Base-by-base conservation (phyloP, 2,797 vertebrate genomes). In the Syndactyla subalaris region DNA sequence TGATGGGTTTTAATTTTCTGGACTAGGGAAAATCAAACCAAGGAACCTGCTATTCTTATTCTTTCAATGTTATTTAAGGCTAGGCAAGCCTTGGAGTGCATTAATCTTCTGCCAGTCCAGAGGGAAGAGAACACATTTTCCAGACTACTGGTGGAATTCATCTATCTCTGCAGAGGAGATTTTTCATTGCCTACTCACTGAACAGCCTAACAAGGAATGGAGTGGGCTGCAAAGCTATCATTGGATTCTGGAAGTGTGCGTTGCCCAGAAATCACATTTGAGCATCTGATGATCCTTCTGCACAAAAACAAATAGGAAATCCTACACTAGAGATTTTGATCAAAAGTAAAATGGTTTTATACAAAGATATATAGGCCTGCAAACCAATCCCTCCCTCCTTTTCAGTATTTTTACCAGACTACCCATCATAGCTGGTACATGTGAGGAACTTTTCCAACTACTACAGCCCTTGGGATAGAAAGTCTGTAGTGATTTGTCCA, bases 151-250 rank as follows among this genome's bases (percentile, higher is more conserved):
- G 89, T 96, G 66, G 93, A 93, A 96, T 95, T 91, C 92, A 95
- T 97, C 92, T 90, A 57, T 95, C 79, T 95, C 85, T 94, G 54
- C 51, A 95, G 91, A 92, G 79, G 87, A 92, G 89, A 93, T 95
- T 96, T 95, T 96, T 96, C 88, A 95, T 95, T 95, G 92, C 88
- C 83, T 95, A 72, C 51, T 97, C 83, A 81, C 79, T 96, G 88
- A 96, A 70, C 85, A 95, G 14, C 30, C 58, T 95, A 95, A 95
- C 76, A 84, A 92, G 83, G 80, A 96, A 81, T 76, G 39, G 79
- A 94, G 70, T 88, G 27, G 76, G 63, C 48, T 94, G 85, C 46
- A 93, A 94, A 95, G 43, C 70, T 90, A 66, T 95, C 92, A 81
- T 36, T 75, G 83, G 68, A 74, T 95, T 93, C 73, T 95, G 92